Base-by-base conservation (phyloP, 2,113 vertebrate species). In the Acrocephalus kingi region DNA sequence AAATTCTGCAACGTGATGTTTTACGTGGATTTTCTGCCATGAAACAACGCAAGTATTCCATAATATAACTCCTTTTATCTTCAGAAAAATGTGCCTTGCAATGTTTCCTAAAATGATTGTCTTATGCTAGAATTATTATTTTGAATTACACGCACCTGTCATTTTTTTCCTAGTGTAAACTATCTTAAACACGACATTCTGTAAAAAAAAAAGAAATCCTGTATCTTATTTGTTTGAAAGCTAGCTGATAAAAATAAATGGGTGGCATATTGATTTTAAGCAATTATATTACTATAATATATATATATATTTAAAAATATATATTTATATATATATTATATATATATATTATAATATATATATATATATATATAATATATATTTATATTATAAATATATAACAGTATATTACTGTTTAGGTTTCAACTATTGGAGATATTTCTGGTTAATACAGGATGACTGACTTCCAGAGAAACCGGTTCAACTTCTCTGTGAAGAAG, bases 71-170 rank as follows among this genome's bases (percentile, higher is more conserved):
- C 6, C 12, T 11, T 74, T 37, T 21, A 69, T 30, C 11, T 48
- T 74, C 56, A 90, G 41, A 86, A 64, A 73, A 41, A 37, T 62
- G 20, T 46, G n/a, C 20, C 16, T 16, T 71, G 46, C 41, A 73
- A 31, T 30, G 13, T 46, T 58, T 75, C 15, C 35, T 68, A 73
- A 17, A 75, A 63, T 33, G 3, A 62, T 15, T 59, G 7, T 35
- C 66, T 79, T 58, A 80, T 13, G 11, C 37, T 69, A 73, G 20
- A 86, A 69, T 55, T 46, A 48, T 4, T 84, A 78, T 43, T 84
- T 52, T 41, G 23, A 81, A 59, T 51, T 62, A 61, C 22, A 61
- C 0, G 0, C 1, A 2, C 16, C 19, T 64, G 24, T 31, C 22
- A 37, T 41, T 52, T 77, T 76, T 80, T 69, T 77, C 59, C 41